Evolutionary conservation across 2,888 invertebrate genomes (phyloP), one percentile per base, ranked within the genome.

Genomic region (Rhingia rostrata): DNA sequence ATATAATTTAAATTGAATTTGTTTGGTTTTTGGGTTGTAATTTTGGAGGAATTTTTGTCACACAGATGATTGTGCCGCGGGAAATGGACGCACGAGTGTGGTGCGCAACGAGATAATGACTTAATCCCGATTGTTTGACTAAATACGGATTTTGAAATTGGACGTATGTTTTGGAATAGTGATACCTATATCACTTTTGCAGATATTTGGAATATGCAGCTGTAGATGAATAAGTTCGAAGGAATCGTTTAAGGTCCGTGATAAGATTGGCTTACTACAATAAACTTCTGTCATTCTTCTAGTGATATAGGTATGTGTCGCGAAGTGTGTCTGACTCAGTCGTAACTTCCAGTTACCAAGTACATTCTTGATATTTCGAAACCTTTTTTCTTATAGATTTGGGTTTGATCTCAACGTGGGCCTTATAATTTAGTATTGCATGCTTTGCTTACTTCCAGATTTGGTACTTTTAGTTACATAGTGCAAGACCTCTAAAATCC

Each of bases 1-100:
- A 84, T 79, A 84, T 84, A 80, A 84, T 84, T 84, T 84, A 84
- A 84, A 84, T 84, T 84, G 84, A 80, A 80, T 84, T 80, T 72
- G 69, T 61, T 75, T 84, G 67, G 70, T 54, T 78, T 64, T 79
- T 37, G 39, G 47, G 69, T 2, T 2, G 22, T 75, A 70, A 74
- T 84, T 74, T 80, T 51, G 41, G 4, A 56, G 74, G 74, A 84
- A 80, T 84, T 70, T 74, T 69, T n/a, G 69, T 37, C 51, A 49
- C 67, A 37, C 69, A 39, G 74, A 75, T 66, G 80, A 70, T 61
- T 74, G 60, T 35, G 41, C 6, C 32, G 12, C 6, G 35, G 37
- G 47, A 63, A 51, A 45, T 67, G 41, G 33, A 6, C 37, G 35
- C 14, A 22, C 2, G 22, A 22, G 22, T 67, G 30, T 30, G 7